Percentiles rank a stretch among this genome's conserved stretches.
Conservation (phyloP, 1,140 invertebrate species). For the Bradysia coprophila region DNA sequence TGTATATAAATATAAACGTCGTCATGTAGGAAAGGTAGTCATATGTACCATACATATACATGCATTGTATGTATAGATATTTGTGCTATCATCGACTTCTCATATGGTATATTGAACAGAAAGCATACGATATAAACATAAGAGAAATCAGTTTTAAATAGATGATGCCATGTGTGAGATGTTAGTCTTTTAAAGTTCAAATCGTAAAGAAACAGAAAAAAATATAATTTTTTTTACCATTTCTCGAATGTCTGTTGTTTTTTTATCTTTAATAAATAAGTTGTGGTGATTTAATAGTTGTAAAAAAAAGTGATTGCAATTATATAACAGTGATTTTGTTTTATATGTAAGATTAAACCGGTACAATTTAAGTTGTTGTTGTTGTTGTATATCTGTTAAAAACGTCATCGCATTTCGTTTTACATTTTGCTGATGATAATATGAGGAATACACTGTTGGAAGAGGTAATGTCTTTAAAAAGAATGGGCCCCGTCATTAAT, state of each 20-base stretch:
- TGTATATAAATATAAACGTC: not conserved
- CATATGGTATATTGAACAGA: too few species aligned
- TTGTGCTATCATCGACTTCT: too few species aligned
- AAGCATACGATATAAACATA: too few species aligned
- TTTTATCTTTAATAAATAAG: not conserved
- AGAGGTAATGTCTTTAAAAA: not conserved
- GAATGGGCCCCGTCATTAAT: too few species aligned
- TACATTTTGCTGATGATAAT: not conserved
- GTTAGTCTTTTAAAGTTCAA: not conserved
- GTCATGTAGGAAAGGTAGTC: too few species aligned
- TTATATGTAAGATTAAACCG: not conserved
- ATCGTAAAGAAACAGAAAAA: not conserved
- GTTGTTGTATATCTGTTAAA: not conserved
- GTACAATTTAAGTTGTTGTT: not conserved
- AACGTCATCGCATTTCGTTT: not conserved
- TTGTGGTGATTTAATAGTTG: not conserved
- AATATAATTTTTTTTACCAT: not conserved
- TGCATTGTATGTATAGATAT: too few species aligned
- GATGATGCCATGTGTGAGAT: not conserved
- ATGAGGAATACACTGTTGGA: not conserved
- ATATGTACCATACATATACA: too few species aligned
- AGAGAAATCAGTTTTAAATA: not conserved
- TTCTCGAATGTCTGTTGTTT: not conserved
- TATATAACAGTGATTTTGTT: not conserved
- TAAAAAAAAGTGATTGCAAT: not conserved